Evolutionary conservation across 1,140 invertebrate species (phyloP), one percentile per base, ranked within the genome.

Genomic region (Drosophila yakuba): DNA sequence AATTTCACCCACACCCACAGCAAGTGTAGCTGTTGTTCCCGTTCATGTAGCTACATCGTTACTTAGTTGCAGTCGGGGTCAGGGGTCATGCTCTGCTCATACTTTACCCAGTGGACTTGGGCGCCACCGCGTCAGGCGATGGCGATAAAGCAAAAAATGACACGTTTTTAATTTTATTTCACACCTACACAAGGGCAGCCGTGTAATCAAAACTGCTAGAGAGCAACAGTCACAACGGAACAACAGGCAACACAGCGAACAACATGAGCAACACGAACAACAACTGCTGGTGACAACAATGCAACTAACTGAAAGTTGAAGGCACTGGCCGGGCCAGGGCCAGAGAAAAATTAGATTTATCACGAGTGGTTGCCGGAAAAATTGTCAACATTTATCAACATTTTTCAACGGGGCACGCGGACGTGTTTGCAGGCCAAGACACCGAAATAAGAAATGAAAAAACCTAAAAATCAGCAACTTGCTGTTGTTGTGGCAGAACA

Each of bases 381-480:
- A 90, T 90, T 90, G 88, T 90, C 88, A 90, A 90, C 88, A 88
- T 90, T 90, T 90, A 90, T 90, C 86, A 90, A 88, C 89, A 91
- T 91, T 91, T 91, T 89, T 89, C 84, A 89, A 80, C 80, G 80
- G 63, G 63, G 68, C 77, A 75, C 50, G 77, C 32, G 80, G 62
- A 89, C 84, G 77, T 88, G 78, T 73, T 86, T 43, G 32, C 32
- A 32, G 32, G 8, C 32, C 32, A 32, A 32, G 7, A 8, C 2
- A 10, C 32, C 32, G 7, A 32, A 32, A 32, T 10, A 32, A 32
- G 32, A 32, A 32, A 32, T 32, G 35, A 54, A 55, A 58, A 14
- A 72, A 35, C 20, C 1, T 20, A 68, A 58, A 54, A 52, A 47
- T 44, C 32, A 32, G 32, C 32, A 32, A 68, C 39, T 20, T 20